Evolutionary conservation across 2,888 invertebrate species (phyloP).

Genomic region (Tholera decimalis): DNA sequence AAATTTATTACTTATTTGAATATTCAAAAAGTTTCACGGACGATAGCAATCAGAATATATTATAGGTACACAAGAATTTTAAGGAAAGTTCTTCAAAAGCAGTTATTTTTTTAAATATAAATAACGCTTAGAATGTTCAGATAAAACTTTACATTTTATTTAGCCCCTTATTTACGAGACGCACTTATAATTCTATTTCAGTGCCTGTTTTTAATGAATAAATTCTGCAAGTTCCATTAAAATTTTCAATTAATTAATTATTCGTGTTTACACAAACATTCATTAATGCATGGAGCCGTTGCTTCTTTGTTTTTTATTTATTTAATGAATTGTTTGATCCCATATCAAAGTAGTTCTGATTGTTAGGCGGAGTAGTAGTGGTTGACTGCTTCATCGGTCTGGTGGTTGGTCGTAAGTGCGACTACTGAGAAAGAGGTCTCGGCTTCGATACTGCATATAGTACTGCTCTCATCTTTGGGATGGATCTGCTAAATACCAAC

Average conservation of each 20-base stretch:
- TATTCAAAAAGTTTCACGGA: slow-evolving; percentile 66
- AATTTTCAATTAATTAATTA: background rate
- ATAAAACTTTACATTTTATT: slow-evolving; percentile 26
- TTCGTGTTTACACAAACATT: background rate
- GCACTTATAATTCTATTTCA: background rate
- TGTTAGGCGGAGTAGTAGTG: no score
- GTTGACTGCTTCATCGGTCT: no score
- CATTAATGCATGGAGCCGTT: no score
- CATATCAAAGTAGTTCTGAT: no score
- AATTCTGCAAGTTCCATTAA: background rate
- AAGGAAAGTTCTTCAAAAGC: slow-evolving; percentile 30
- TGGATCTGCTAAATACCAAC: no score
- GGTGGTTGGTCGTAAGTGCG: no score
- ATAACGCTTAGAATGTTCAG: slow-evolving; percentile 48
- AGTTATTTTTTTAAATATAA: slow-evolving; percentile 33
- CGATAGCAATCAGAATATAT: slow-evolving; percentile 63
- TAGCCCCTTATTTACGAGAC: slow-evolving; percentile 15
- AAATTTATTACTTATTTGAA: slow-evolving; percentile 68
- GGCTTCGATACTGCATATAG: no score
- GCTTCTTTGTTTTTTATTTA: no score
- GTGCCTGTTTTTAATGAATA: slow-evolving; percentile 8
- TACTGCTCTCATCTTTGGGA: no score
- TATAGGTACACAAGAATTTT: slow-evolving; percentile 54
- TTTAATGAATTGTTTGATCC: no score
- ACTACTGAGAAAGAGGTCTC: no score